Percentiles rank a stretch among this genome's conserved stretches.
These are phyloP conservation scores for Thera obeliscata DNA, from an alignment of 2,888 invertebrate species.

Conservation along the genomic window DNA sequence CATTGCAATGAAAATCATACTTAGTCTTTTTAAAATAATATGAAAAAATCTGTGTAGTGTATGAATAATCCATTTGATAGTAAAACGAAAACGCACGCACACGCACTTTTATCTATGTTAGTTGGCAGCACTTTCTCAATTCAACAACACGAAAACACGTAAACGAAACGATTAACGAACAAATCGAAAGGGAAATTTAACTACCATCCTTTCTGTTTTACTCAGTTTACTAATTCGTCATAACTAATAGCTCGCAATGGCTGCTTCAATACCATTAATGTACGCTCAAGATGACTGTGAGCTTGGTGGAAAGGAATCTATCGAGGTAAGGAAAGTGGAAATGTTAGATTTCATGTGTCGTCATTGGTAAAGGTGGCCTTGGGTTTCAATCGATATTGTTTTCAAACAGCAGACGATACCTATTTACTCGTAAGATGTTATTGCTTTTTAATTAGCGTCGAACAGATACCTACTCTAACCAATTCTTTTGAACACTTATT, in stretches of 20 bases:
- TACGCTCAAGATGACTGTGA: constrained; percentile 87
- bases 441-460: not conserved
- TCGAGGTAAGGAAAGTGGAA: constrained; percentile 61
- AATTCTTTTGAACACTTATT: not conserved
- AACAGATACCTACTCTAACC: not conserved
- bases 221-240: not conserved
- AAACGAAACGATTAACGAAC: constrained; percentile 39
- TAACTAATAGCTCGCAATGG: constrained; percentile 13
- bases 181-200: constrained; percentile 16
- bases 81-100: no score
- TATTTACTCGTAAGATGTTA: constrained; percentile 6
- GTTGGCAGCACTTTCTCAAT: not conserved
- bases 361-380: constrained; percentile 22
- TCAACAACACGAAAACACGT: constrained; percentile 6
- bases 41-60: no score
- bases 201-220: not conserved
- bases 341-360: constrained; percentile 18
- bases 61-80: no score
- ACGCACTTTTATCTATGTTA: not conserved
- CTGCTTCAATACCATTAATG: constrained; percentile 84
- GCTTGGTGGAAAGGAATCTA: constrained; percentile 86
- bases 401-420: constrained; percentile 26
- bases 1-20: no score
- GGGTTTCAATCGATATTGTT: constrained; percentile 21
- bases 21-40: no score